Percentiles rank a stretch among this genome's conserved stretches.
These are phyloP conservation scores for Tromatobia lineatoria DNA, from an alignment of 2,888 invertebrate genomes.

Conservation along the genomic window DNA sequence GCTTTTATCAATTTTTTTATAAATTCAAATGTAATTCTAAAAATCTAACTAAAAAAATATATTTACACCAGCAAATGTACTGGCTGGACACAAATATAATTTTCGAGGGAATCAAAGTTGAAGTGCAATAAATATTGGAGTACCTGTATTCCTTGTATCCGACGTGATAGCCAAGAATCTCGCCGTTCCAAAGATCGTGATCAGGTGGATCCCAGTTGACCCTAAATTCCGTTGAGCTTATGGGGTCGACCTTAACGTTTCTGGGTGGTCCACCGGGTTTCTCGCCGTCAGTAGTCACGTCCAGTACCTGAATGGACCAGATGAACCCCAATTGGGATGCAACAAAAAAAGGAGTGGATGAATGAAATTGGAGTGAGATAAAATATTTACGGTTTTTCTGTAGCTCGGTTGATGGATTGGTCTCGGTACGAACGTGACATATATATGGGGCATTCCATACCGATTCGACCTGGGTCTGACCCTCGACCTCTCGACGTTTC, in stretches of 20 bases:
- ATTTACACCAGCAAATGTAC: not conserved
- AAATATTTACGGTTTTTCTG: slow-evolving; percentile 25
- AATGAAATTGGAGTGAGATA: slow-evolving; percentile 1
- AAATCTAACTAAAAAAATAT: not conserved
- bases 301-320: slow-evolving; percentile 79
- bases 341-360: not conserved
- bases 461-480: too few relatives aligned
- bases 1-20: too few relatives aligned
- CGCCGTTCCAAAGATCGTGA: slow-evolving; percentile 95
- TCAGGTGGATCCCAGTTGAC: slow-evolving; percentile 96
- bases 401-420: slow-evolving; percentile 11
- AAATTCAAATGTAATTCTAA: too few relatives aligned
- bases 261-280: slow-evolving; percentile 92
- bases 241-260: slow-evolving; percentile 93
- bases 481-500: too few relatives aligned
- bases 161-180: slow-evolving; percentile 94
- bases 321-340: not conserved
- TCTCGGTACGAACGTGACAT: not conserved
- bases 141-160: slow-evolving; percentile 90
- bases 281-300: slow-evolving; percentile 84
- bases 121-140: not conserved
- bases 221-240: slow-evolving; percentile 94
- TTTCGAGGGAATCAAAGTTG: not conserved
- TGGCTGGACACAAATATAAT: not conserved
- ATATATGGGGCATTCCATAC: not conserved